Conservation (phyloP, 2,113 vertebrate species). For the Coracopsis vasa region DNA sequence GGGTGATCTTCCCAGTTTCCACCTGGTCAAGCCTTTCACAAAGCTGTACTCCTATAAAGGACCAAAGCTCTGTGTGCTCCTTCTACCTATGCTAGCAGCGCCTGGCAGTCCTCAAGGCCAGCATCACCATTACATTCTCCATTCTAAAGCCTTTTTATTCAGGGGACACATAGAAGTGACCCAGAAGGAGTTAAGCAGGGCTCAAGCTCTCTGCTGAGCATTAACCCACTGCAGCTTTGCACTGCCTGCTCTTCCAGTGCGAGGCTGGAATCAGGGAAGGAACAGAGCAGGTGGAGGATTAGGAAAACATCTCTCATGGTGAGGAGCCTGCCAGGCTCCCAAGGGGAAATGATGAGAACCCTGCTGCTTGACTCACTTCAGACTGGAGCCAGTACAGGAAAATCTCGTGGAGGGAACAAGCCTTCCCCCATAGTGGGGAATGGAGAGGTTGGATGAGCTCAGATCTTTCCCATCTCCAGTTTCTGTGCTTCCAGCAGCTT, state of each 20-base stretch:
- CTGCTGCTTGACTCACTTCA: constrained; percentile 6
- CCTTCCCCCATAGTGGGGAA: neutral
- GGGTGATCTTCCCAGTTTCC: neutral
- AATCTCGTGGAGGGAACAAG: constrained; percentile 20
- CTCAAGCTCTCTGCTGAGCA: fast-evolving
- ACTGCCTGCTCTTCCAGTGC: neutral
- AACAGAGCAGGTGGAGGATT: neutral
- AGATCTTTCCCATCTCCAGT: neutral
- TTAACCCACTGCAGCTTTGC: neutral
- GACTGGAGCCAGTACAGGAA: constrained; percentile 39
- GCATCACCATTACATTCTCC: fast-evolving
- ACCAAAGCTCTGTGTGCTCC: fast-evolving
- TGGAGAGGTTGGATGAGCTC: neutral
- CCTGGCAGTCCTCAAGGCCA: neutral
- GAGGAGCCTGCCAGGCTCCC: neutral
- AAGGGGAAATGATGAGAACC: neutral
- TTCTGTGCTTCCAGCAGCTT: neutral
- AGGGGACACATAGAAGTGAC: neutral
- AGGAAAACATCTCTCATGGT: constrained; percentile 42
- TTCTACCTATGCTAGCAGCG: fast-evolving
- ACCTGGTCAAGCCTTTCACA: neutral
- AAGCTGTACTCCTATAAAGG: neutral
- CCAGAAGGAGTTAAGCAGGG: neutral
- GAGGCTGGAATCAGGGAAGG: neutral
- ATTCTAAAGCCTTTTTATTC: neutral